Evolutionary conservation across 2,888 invertebrate species (phyloP).

Genomic region (Pristionchus arcanus): DNA sequence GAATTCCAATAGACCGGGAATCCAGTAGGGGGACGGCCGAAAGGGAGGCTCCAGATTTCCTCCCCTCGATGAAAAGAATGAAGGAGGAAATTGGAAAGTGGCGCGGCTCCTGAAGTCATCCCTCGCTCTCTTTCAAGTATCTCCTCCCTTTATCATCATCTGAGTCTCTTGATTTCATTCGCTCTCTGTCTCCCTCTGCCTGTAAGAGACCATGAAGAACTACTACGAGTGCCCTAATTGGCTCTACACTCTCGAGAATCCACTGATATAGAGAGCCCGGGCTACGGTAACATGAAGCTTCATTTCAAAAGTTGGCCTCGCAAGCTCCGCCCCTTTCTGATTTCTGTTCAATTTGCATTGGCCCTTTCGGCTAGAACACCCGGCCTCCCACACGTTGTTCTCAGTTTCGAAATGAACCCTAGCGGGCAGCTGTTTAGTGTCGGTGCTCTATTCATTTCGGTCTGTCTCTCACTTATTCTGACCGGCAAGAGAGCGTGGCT

Average conservation of each 20-base stretch:
- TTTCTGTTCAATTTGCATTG: too few species aligned
- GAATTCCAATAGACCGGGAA: constrained; percentile 32
- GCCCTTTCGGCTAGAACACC: neutral
- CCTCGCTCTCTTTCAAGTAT: neutral
- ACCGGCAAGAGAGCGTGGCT: neutral
- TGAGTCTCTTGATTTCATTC: neutral
- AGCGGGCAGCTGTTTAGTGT: neutral
- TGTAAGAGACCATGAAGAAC: too few species aligned
- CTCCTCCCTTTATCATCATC: too few species aligned
- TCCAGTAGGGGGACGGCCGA: neutral
- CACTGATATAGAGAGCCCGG: too few species aligned
- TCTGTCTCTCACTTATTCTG: neutral
- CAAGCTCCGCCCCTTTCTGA: too few species aligned
- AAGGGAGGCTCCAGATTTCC: constrained; percentile 12
- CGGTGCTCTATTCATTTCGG: neutral
- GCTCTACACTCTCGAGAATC: too few species aligned
- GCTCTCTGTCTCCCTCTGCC: too few species aligned
- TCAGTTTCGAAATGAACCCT: neutral
- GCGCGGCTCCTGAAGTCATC: neutral
- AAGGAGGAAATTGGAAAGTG: constrained; percentile 10
- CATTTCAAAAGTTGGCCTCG: too few species aligned
- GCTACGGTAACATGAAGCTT: too few species aligned
- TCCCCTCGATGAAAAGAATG: neutral
- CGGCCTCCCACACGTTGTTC: neutral
- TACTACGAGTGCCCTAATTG: too few species aligned